These are phyloP conservation scores for Callipepla squamata DNA, from an alignment of 2,113 vertebrate species.

Conservation along the genomic window DNA sequence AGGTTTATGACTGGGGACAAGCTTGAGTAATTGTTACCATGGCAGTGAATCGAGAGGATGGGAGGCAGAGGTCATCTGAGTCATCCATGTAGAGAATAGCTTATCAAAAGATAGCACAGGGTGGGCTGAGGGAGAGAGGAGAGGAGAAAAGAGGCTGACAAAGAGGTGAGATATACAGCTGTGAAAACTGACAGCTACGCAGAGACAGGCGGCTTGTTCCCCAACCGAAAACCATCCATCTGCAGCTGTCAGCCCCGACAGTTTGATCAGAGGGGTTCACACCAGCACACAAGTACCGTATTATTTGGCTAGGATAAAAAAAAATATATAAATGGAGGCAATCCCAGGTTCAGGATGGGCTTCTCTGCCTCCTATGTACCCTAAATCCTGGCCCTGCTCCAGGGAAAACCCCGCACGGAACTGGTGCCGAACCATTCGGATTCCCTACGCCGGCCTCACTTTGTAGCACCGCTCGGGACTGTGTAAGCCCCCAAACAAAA, in stretches of 20 bases:
- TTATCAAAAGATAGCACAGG: slow-evolving; percentile 73
- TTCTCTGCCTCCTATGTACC: neutral
- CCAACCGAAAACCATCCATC: neutral
- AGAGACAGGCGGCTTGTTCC: slow-evolving; percentile 37
- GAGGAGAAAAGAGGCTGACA: slow-evolving; percentile 61
- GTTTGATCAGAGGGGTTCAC: neutral
- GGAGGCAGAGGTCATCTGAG: slow-evolving; percentile 70
- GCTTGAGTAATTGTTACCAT: slow-evolving; percentile 73
- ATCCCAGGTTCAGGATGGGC: neutral
- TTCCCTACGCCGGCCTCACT: neutral
- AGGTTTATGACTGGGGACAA: slow-evolving; percentile 70
- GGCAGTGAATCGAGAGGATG: slow-evolving; percentile 68
- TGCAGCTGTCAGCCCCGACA: slow-evolving; percentile 25
- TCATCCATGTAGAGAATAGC: slow-evolving; percentile 61
- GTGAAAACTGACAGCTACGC: slow-evolving; percentile 48
- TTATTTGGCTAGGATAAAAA: neutral
- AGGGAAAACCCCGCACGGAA: neutral
- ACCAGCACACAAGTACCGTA: neutral
- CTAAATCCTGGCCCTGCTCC: neutral
- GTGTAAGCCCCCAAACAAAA: neutral
- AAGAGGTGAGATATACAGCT: slow-evolving; percentile 68
- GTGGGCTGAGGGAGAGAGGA: slow-evolving; percentile 59
- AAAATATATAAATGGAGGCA: neutral
- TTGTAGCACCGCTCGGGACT: neutral
- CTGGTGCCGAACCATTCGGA: neutral